A percentile compares a stretch with the other conserved stretches of the same genome.
phyloP scores from a whole-genome alignment of 2,888 invertebrate genomes.

The Nebria brevicollis region DNA sequence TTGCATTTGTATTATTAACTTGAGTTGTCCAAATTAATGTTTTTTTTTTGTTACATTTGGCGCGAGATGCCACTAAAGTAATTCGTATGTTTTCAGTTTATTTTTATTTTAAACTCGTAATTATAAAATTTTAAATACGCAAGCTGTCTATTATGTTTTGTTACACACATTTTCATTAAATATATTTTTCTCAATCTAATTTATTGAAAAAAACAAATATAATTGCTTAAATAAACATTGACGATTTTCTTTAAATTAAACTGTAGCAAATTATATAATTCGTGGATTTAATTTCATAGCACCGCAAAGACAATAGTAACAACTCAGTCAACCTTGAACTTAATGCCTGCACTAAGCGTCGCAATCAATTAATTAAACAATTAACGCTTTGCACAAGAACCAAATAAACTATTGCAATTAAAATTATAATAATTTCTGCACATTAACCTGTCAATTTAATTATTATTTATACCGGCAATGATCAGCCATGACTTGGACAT shows the following conservation, averaged over 20 bases:
- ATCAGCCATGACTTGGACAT: background rate
- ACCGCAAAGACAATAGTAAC: background rate
- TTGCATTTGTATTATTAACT: constrained; percentile 11
- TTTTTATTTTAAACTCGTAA: background rate
- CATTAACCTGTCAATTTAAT: background rate
- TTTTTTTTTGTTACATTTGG: background rate
- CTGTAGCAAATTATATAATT: too few relatives aligned
- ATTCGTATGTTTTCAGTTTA: background rate
- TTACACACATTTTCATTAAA: too few relatives aligned
- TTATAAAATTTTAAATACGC: too few relatives aligned
- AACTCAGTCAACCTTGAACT: background rate
- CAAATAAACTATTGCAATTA: background rate
- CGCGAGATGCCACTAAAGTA: background rate
- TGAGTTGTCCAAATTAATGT: background rate
- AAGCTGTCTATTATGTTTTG: too few relatives aligned
- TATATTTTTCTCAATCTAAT: too few relatives aligned
- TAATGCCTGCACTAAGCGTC: background rate
- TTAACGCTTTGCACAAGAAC: constrained; percentile 1
- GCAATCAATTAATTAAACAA: background rate
- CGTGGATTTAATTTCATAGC: background rate
- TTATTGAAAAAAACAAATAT: too few relatives aligned
- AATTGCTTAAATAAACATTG: too few relatives aligned
- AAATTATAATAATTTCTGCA: background rate
- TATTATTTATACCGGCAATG: background rate
- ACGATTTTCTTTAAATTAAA: background rate